Conservation (phyloP, 2,888 invertebrate genomes). For the Trichacis sp. region DNA sequence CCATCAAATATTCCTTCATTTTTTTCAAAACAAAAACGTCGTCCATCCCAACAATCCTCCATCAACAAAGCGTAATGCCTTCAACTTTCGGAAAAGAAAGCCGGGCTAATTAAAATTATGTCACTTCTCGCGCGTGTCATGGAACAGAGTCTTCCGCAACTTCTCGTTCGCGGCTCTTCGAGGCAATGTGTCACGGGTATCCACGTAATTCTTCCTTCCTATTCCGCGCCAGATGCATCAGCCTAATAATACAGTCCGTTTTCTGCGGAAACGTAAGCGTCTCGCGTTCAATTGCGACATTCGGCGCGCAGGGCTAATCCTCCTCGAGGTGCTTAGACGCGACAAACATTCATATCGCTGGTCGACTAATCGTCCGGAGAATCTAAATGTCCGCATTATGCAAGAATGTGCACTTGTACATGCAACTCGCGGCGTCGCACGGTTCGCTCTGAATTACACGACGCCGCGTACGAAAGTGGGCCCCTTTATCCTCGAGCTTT, state of each 20-base stretch:
- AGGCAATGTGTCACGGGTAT: constrained; percentile 36
- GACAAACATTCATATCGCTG: constrained; percentile 48
- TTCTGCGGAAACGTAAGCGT: constrained; percentile 12
- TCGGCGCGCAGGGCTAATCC: constrained; percentile 11
- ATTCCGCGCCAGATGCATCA: constrained; percentile 22
- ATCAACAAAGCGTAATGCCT: no score
- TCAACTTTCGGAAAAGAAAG: neutral
- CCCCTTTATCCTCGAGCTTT: neutral
- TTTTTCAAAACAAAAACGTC: no score
- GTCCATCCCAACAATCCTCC: no score
- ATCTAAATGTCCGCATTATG: constrained; percentile 55
- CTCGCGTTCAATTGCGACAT: constrained; percentile 34
- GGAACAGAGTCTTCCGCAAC: constrained; percentile 16
- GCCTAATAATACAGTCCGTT: constrained; percentile 25
- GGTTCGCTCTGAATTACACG: constrained; percentile 15
- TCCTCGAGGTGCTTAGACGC: constrained; percentile 6
- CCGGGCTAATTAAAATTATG: constrained; percentile 19
- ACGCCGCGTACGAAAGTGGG: constrained; percentile 4
- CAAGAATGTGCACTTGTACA: constrained; percentile 45
- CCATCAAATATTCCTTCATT: no score
- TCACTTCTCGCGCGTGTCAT: constrained; percentile 13
- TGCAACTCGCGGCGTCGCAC: constrained; percentile 20
- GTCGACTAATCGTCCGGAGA: constrained; percentile 57
- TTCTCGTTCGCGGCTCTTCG: constrained; percentile 12
- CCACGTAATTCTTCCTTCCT: constrained; percentile 10